Evolutionary conservation across 2,113 vertebrate species (phyloP).

Genomic region (Chinchilla lanigera): DNA sequence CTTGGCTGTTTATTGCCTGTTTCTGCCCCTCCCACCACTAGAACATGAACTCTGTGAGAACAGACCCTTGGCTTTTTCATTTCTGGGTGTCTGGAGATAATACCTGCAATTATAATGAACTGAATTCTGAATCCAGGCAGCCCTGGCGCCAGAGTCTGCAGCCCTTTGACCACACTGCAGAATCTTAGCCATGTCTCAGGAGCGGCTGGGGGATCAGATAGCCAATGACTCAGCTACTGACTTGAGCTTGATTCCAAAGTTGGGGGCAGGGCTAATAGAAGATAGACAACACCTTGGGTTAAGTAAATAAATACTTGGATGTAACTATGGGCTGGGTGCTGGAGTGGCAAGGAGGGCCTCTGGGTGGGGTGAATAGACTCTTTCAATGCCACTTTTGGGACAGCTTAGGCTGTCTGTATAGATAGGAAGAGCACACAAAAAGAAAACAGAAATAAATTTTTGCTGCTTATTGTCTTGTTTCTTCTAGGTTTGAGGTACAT

Average conservation of each 20-base stretch:
- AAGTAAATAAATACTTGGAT: slow-evolving; percentile 9
- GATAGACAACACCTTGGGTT: background rate
- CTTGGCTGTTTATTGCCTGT: background rate
- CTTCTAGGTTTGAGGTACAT: background rate
- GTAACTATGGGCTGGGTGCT: background rate
- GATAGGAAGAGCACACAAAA: background rate
- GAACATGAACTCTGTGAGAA: background rate
- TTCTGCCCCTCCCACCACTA: background rate
- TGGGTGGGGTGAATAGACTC: background rate
- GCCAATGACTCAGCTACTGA: background rate
- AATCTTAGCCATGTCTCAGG: background rate
- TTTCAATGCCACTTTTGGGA: background rate
- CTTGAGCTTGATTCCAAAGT: background rate
- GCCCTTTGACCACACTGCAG: background rate
- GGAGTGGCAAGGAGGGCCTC: background rate
- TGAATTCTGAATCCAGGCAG: too few relatives aligned
- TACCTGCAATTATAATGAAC: background rate
- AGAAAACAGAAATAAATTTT: slow-evolving; percentile 12
- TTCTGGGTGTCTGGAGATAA: background rate
- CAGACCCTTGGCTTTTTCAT: background rate
- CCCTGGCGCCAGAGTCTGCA: background rate
- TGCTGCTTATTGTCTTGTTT: slow-evolving; percentile 17
- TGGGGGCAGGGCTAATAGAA: background rate
- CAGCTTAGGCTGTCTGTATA: background rate
- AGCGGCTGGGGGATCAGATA: background rate